Percentiles rank a stretch among this genome's conserved stretches.
These are phyloP conservation scores for Mola mola DNA, from an alignment of 2,113 vertebrate genomes.

Conservation along the genomic window DNA sequence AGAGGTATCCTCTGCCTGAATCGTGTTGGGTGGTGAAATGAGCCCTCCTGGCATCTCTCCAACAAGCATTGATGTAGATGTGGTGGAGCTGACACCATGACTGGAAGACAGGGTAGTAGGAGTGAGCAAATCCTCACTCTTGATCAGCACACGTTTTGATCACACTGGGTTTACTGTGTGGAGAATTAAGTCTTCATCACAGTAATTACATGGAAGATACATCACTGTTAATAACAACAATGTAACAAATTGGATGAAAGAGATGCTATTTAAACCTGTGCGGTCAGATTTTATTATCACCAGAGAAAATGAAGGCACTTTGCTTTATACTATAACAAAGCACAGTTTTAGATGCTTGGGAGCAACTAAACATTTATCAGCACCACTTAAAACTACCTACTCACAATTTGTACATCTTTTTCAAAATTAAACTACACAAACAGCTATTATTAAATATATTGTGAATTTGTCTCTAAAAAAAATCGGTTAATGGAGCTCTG, in stretches of 20 bases:
- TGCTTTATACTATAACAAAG: neutral
- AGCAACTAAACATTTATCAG: neutral
- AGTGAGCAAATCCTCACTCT: constrained; percentile 2
- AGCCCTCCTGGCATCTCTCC: constrained; percentile 57
- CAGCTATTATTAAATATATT: neutral
- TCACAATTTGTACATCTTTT: neutral
- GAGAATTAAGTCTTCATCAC: no score
- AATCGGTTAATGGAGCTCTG: neutral
- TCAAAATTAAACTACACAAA: neutral
- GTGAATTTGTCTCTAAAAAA: neutral
- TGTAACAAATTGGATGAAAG: no score
- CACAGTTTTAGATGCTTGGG: neutral
- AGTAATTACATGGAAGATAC: no score
- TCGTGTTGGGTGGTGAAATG: constrained; percentile 31
- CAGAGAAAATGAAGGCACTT: neutral
- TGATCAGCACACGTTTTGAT: constrained; percentile 13
- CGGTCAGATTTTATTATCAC: no score
- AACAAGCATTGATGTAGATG: constrained; percentile 66
- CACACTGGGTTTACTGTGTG: constrained; percentile 70
- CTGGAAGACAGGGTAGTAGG: constrained; percentile 18
- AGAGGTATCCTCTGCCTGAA: constrained; percentile 77
- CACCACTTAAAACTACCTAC: neutral
- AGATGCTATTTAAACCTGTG: no score
- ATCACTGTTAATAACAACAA: no score
- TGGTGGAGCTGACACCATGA: constrained; percentile 7